Evolutionary conservation across 2,113 vertebrate species (phyloP).

Genomic region (Orthonyx spaldingii): DNA sequence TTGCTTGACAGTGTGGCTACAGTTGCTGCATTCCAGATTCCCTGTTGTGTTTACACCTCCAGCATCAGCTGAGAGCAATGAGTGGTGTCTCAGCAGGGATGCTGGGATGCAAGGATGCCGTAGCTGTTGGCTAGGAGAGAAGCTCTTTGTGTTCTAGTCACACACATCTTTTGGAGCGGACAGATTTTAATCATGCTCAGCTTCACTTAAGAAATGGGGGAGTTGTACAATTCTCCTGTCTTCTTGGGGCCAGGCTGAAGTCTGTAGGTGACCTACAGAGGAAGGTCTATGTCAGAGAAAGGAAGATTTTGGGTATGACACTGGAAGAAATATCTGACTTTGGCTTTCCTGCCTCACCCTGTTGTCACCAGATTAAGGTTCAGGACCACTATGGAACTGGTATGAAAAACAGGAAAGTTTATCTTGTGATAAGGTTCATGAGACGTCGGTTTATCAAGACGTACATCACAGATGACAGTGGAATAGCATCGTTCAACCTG

Average conservation of each 20-base stretch:
- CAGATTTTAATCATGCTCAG: neutral
- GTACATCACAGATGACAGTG: constrained; percentile 43
- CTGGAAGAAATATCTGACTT: neutral
- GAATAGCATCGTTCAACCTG: constrained; percentile 25
- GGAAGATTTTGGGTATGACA: neutral
- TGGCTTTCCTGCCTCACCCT: neutral
- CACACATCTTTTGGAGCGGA: neutral
- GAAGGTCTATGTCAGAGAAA: neutral
- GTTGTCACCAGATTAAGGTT: constrained; percentile 39
- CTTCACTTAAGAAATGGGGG: neutral
- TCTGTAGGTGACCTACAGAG: neutral
- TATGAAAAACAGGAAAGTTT: constrained; percentile 51
- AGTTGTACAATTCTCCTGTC: neutral
- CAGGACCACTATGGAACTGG: constrained; percentile 33
- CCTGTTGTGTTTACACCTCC: neutral
- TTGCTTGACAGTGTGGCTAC: neutral
- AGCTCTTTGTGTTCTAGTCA: neutral
- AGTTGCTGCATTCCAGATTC: neutral
- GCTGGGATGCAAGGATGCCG: neutral
- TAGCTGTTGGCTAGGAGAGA: neutral
- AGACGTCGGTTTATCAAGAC: constrained; percentile 38
- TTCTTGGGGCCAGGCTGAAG: neutral
- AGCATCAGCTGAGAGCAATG: neutral
- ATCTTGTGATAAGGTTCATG: constrained; percentile 39
- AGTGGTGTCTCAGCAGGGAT: neutral